Evolutionary conservation across 1,140 invertebrate genomes (phyloP), one percentile per base, ranked within the genome.

Genomic region (Aphidius gifuensis): DNA sequence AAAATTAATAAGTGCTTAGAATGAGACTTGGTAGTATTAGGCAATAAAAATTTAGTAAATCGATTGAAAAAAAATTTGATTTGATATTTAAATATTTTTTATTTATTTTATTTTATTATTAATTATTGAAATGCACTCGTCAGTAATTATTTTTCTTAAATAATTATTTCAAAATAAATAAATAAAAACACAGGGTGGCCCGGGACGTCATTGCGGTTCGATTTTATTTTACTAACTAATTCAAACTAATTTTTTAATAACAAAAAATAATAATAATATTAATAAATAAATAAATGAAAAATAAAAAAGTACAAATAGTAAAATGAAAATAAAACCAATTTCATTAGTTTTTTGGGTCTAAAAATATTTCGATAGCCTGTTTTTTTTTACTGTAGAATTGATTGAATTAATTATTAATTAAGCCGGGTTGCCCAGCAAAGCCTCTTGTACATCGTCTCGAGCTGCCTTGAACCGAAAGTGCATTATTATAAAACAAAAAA

Each of bases 401-500:
- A 21, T 23, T 32, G 38, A 9, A 11, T 53, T 6, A 39, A 39
- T 11, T 16, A 56, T 56, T n/a, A 43, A 56, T 16, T 6, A 38
- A 47, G 48, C 62, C 64, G 64, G 65, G 61, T 66, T 63, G 49
- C 61, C 60, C 60, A 49, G 58, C 53, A 61, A 58, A 62, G 58
- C 59, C 54, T 58, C 61, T 78, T 77, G 68, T 79, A 77, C 73
- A 80, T 74, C 74, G 72, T 80, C 71, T 79, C 75, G 74, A 78
- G 73, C 77, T 80, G 79, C 77, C 77, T 80, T 80, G 74, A 80
- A 80, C 78, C 77, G 71, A 80, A 80, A 79, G 79, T 80, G 79
- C 77, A 80, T 80, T 80, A 76, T 58, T 61, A 62, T 58, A 62
- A 59, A 58, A 61, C n/a, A n/a, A n/a, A n/a, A n/a, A n/a, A n/a